Base-by-base conservation (phyloP, 2,888 invertebrate species). In the Chrysina gloriosa region DNA sequence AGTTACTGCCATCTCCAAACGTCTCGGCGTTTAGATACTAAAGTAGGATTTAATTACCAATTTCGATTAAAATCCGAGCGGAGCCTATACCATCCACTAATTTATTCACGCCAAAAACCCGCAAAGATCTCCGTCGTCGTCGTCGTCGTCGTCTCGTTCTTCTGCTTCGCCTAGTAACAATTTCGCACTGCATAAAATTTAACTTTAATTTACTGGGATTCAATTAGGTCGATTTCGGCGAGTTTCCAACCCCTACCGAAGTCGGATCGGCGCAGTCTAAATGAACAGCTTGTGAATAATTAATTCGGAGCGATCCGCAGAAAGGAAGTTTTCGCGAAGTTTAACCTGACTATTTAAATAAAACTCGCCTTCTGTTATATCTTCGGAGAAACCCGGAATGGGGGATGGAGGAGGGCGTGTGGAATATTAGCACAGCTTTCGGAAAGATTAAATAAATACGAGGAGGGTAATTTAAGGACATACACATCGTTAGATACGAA, bases 231-330 rank as follows among this genome's bases (percentile, higher is more conserved):
- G 45, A 45, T 45, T 45, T 45, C 21, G 19, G 9, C 45, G 6
- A 45, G 45, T 45, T 45, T 21, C 21, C 42, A 19, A 16, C 45
- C 39, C 45, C 45, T 19, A 2, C 16, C 42, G 14, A 19, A 45
- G 45, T 45, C 45, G 45, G 19, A 45, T 45, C 16, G 45, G 9
- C 19, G 45, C 45, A 45, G 45, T 45, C 45, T 27, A 50, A 27
- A 50, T 50, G 50, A 50, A 50, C 50, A 29, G 27, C 27, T 16
- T 27, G 27, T 50, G 50, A 50, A 50, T 50, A 50, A 50, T 50
- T 50, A 50, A 50, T 27, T 50, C 50, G 2, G 27, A 11, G 14
- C 27, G 6, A 21, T 45, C 45, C 21, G 45, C 21, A 21, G 45
- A 45, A 50, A 27, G 27, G 29, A 50, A 27, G 27, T 29, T 29